Percentiles rank a stretch among this genome's conserved stretches.
Evolutionary conservation across 2,113 vertebrate genomes (phyloP).

Genomic region (Ia io): DNA sequence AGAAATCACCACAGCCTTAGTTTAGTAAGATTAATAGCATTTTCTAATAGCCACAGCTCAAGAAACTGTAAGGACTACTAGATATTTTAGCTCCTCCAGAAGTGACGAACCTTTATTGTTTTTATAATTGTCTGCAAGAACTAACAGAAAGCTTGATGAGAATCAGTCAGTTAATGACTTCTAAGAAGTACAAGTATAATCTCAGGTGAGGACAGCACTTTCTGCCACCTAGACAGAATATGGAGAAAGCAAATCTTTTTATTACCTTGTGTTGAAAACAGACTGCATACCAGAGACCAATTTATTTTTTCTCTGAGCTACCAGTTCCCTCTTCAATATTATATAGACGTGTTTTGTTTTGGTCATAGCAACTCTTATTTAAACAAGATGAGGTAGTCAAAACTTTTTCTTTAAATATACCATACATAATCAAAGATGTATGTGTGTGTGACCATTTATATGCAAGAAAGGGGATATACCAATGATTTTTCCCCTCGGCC

Average conservation of each 20-base stretch:
- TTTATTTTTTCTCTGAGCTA: neutral
- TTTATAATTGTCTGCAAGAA: neutral
- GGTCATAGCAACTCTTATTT: neutral
- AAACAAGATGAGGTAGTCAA: neutral
- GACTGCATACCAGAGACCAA: neutral
- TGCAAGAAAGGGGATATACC: neutral
- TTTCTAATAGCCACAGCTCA: neutral
- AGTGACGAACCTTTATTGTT: neutral
- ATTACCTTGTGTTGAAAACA: neutral
- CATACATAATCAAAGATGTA: neutral
- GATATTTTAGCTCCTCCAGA: neutral
- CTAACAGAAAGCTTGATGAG: neutral
- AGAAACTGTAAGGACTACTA: neutral
- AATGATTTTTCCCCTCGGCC: neutral
- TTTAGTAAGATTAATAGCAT: constrained; percentile 1
- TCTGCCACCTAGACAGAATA: neutral
- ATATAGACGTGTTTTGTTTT: neutral
- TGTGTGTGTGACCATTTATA: neutral
- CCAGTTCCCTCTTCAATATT: neutral
- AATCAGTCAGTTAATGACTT: neutral
- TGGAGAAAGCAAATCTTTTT: neutral
- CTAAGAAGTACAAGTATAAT: neutral
- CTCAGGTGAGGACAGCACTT: neutral
- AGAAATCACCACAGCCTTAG: neutral
- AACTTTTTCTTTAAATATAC: neutral